phyloP scores from a whole-genome alignment of 2,113 vertebrate genomes.

The Chrysemys picta region DNA sequence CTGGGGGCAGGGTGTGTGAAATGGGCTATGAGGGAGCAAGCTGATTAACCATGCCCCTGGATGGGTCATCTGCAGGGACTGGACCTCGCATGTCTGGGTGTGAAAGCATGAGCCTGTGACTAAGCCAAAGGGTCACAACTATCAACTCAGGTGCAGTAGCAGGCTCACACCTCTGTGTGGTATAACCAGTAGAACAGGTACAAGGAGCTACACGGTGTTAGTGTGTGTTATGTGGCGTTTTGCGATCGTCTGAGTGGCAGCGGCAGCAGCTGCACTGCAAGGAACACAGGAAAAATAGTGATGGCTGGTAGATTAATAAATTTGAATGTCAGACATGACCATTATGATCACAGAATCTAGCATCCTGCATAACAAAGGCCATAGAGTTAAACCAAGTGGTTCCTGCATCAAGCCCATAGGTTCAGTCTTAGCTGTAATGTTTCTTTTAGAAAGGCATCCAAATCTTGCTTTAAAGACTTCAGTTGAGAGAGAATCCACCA shows the following conservation, averaged over 20 bases:
- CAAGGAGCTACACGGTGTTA: background rate
- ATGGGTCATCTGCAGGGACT: background rate
- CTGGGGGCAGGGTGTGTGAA: background rate
- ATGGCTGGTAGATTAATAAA: background rate
- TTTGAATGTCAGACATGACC: background rate
- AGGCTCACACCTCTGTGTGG: background rate
- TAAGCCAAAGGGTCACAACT: background rate
- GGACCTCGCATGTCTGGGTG: background rate
- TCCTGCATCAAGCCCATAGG: background rate
- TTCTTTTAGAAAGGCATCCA: background rate
- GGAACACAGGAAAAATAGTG: accelerated
- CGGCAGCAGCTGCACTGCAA: background rate
- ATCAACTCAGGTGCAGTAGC: background rate
- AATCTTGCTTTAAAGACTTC: background rate
- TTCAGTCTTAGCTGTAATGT: background rate
- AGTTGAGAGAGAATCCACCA: background rate
- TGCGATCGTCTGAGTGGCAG: background rate
- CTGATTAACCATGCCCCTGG: background rate
- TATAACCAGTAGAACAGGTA: background rate
- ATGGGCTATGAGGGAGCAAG: background rate
- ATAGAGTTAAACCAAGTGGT: background rate
- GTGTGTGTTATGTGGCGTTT: background rate
- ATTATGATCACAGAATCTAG: background rate
- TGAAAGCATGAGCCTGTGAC: background rate
- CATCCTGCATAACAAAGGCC: background rate